Percentiles rank a stretch among this genome's conserved stretches.
Conservation (phyloP, 30 jellyfish, hydroid and myxozoan genomes). For the Catostylus mosaicus region DNA sequence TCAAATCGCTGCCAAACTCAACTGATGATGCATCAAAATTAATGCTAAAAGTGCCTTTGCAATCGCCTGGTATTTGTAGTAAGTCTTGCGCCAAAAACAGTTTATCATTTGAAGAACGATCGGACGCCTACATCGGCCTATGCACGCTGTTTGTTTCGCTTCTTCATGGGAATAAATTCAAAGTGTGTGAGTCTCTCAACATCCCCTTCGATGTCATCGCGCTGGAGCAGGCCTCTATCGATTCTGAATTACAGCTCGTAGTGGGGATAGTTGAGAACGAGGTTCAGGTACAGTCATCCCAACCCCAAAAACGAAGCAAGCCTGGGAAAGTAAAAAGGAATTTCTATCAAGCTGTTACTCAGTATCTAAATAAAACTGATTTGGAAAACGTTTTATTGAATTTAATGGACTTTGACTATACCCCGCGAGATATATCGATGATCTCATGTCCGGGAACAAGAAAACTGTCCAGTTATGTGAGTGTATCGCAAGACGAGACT, state of each 20-base stretch:
- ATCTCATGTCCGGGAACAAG: slow-evolving; percentile 55
- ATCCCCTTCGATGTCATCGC: slow-evolving; percentile 76
- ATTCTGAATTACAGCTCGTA: slow-evolving; percentile 57
- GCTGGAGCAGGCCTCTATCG: slow-evolving; percentile 67
- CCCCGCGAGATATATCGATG: not conserved
- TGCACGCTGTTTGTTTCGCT: slow-evolving; percentile 62
- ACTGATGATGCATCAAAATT: slow-evolving; percentile 19
- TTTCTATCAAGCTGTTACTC: slow-evolving; percentile 53
- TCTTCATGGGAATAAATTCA: slow-evolving; percentile 41
- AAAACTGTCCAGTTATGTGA: slow-evolving; percentile 57
- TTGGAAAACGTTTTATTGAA: slow-evolving; percentile 26
- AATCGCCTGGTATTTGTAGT: slow-evolving; percentile 69
- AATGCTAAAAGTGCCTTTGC: slow-evolving; percentile 33
- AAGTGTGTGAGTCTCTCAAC: slow-evolving; percentile 19
- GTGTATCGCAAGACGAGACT: slow-evolving; percentile 62
- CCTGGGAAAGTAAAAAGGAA: slow-evolving; percentile 35
- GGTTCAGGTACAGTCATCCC: slow-evolving; percentile 15
- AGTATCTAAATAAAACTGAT: slow-evolving; percentile 50
- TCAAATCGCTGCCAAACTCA: slow-evolving; percentile 42
- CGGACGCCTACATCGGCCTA: slow-evolving; percentile 72
- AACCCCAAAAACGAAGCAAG: slow-evolving; percentile 64
- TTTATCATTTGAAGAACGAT: slow-evolving; percentile 58
- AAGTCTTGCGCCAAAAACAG: slow-evolving; percentile 57
- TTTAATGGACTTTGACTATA: slow-evolving; percentile 17
- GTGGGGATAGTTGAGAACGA: slow-evolving; percentile 71